These are phyloP conservation scores for Pheosia gnoma DNA, from an alignment of 2,888 invertebrate genomes.

Conservation along the genomic window DNA sequence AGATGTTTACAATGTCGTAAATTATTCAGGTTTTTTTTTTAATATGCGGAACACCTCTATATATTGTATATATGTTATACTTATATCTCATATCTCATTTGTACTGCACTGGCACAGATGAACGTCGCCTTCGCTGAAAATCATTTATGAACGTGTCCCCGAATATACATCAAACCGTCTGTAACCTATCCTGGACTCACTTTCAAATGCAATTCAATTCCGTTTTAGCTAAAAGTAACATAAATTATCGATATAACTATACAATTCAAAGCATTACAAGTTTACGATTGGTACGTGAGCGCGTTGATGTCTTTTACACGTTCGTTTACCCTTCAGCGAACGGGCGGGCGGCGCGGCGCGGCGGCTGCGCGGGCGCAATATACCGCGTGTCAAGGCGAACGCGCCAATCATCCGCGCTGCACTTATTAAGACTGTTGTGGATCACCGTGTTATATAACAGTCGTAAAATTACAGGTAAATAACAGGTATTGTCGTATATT, in stretches of 20 bases:
- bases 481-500: conserved; percentile 5
- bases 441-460: conserved; percentile 30
- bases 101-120: not conserved
- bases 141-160: not conserved
- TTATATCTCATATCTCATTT: not conserved
- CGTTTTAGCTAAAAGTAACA: not conserved
- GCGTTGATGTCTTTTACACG: conserved; percentile 28
- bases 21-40: conserved; percentile 7
- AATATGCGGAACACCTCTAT: not conserved
- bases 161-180: not conserved
- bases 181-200: not conserved
- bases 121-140: not conserved
- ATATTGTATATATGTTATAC: not conserved
- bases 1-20: conserved; percentile 11
- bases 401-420: conserved; percentile 24
- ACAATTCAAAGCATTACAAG: not conserved
- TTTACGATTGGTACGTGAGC: conserved; percentile 8
- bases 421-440: conserved; percentile 23
- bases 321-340: conserved; percentile 14
- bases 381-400: conserved; percentile 38
- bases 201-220: not conserved
- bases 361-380: not conserved
- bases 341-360: conserved; percentile 4
- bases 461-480: conserved; percentile 18
- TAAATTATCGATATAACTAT: not conserved